Evolutionary conservation across 2,888 invertebrate genomes (phyloP), one percentile per base, ranked within the genome.

Genomic region (Phorcus lineatus): DNA sequence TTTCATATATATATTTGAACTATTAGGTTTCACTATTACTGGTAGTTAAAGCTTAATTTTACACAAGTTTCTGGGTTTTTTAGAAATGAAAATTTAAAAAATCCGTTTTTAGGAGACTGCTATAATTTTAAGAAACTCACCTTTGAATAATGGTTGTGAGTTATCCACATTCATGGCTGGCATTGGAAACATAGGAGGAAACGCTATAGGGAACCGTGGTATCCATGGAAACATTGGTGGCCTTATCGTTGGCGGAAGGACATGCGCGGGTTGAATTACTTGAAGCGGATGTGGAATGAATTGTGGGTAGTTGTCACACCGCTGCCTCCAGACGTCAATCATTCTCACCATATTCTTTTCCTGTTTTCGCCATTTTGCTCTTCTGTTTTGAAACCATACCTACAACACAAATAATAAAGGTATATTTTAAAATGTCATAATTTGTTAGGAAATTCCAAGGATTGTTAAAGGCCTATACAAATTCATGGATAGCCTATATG

Each of bases 361-460:
- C 62, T 91, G 90, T 82, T 91, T 91, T 22, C 91, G 81, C 90
- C 90, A 91, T 86, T 91, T 91, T 66, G 90, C 90, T 74, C 90
- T 80, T 53, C 90, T 82, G 78, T 91, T 91, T 78, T 91, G 91
- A 80, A 91, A 91, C 91, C 91, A 91, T 0, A 91, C 91, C 91
- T 91, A 75, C 2, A 84, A 79, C 19, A 11, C 19, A 75, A 78
- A 70, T 74, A 75, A 13, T 9, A 47, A 9, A 47, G 6, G 11
- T 11, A 47, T 47, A 47, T 11, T 4, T 4, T 36, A 36, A 36
- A 2, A 36, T 2, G 36, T 36, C 36, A 4, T 36, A 36, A 36
- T 4, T 4, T 4, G 7, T 4, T 52, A 4, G 16, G 6, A 24
- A 4, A 67, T 24, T 36, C 7, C 36, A 7, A 36, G 4, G 7